phyloP scores from a whole-genome alignment of 2,888 invertebrate genomes.

The Deroplatys truncata region DNA sequence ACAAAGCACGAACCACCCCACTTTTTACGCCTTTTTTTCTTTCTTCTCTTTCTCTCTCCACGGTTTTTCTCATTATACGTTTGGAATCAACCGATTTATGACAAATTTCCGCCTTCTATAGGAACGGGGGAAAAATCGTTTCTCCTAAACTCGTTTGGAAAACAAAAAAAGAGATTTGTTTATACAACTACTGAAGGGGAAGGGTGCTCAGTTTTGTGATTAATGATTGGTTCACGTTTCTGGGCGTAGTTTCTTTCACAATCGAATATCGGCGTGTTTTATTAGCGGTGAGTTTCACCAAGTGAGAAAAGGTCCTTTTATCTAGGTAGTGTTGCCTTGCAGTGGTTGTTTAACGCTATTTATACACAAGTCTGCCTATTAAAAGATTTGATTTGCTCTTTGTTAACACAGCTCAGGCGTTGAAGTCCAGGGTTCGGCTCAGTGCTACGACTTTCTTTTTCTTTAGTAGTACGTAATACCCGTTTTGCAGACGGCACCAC shows the following conservation, averaged over 20 bases:
- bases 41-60: not conserved
- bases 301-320: not conserved
- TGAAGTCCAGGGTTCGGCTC: too few relatives aligned
- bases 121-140: not conserved
- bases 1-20: not conserved
- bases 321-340: too few relatives aligned
- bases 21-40: not conserved
- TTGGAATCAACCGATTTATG: conserved; percentile 7
- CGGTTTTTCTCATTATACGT: not conserved
- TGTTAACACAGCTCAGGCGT: too few relatives aligned
- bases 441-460: too few relatives aligned
- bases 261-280: not conserved
- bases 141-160: not conserved
- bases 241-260: not conserved
- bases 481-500: too few relatives aligned
- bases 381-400: too few relatives aligned
- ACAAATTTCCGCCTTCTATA: conserved; percentile 1
- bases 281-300: not conserved
- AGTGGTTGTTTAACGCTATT: too few relatives aligned
- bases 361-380: too few relatives aligned
- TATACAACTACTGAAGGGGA: not conserved
- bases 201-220: not conserved
- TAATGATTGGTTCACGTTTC: conserved; percentile 2
- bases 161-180: not conserved
- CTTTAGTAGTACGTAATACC: too few relatives aligned